These are phyloP conservation scores for Sminthurides aquaticus DNA, from an alignment of 2,888 invertebrate species.

Conservation along the genomic window DNA sequence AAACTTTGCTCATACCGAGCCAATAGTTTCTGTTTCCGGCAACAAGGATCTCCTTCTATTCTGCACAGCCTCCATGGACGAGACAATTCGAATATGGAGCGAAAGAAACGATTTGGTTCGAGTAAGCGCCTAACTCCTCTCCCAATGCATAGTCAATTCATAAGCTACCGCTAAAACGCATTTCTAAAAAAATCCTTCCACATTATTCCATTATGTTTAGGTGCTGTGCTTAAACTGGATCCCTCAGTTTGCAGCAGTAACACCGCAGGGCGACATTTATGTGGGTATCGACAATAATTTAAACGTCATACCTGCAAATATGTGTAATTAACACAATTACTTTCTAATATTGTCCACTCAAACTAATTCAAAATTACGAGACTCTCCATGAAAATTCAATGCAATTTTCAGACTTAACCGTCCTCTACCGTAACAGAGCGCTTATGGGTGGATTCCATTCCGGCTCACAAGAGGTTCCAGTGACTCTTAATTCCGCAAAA, in stretches of 20 bases:
- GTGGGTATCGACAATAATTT: constrained; percentile 33
- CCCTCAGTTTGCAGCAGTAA: neutral
- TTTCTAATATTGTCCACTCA: neutral
- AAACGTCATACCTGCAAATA: constrained; percentile 35
- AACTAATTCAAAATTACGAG: neutral
- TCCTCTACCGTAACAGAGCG: constrained; percentile 39
- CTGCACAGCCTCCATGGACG: constrained; percentile 38
- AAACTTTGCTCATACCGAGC: constrained; percentile 32
- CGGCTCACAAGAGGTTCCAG: constrained; percentile 28
- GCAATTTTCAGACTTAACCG: constrained; percentile 34
- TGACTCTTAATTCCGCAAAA: constrained; percentile 28
- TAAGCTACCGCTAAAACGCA: neutral
- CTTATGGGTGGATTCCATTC: constrained; percentile 27
- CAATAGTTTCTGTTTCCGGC: constrained; percentile 36
- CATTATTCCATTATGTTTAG: neutral
- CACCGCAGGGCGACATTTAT: constrained; percentile 32
- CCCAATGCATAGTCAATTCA: constrained; percentile 1
- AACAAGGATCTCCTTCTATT: constrained; percentile 31
- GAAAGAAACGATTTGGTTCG: constrained; percentile 37
- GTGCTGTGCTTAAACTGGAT: neutral
- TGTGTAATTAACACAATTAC: constrained; percentile 25
- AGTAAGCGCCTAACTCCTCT: constrained; percentile 14
- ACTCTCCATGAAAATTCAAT: too few relatives aligned
- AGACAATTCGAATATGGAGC: constrained; percentile 39
- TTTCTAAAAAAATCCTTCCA: neutral